Conservation (phyloP, 2,113 vertebrate species). For the Carollia perspicillata region DNA sequence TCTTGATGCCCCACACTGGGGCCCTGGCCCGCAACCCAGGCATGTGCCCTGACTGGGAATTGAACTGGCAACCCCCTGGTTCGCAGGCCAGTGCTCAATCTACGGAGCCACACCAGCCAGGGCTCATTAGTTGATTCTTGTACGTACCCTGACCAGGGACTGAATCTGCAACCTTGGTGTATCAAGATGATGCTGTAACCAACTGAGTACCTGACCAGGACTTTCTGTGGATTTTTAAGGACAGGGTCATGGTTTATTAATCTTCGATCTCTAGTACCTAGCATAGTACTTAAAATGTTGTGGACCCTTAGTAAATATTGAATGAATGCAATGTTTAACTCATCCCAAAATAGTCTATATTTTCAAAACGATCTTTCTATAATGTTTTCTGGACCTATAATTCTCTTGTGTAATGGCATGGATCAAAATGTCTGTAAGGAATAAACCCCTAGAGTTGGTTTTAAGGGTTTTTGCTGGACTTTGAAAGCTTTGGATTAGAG, state of each 20-base stretch:
- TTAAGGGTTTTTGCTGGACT: background rate
- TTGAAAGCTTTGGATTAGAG: background rate
- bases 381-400: background rate
- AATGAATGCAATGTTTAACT: background rate
- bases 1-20: too few relatives aligned
- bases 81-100: too few relatives aligned
- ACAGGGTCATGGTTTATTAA: background rate
- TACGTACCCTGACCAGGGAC: too few relatives aligned
- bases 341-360: background rate
- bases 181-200: too few relatives aligned
- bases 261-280: background rate
- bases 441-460: background rate
- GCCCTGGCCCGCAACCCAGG: too few relatives aligned
- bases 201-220: too few relatives aligned
- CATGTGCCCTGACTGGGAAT: too few relatives aligned
- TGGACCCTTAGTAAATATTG: background rate
- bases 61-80: too few relatives aligned
- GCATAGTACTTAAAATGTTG: background rate
- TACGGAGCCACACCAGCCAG: too few relatives aligned
- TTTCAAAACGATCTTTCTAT: background rate
- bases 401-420: background rate
- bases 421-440: background rate
- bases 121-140: too few relatives aligned
- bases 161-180: too few relatives aligned
- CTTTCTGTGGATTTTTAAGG: constrained; percentile 44